Evolutionary conservation across 2,888 invertebrate species (phyloP), one percentile per base, ranked within the genome.

Genomic region (Drosophila prostipennis): DNA sequence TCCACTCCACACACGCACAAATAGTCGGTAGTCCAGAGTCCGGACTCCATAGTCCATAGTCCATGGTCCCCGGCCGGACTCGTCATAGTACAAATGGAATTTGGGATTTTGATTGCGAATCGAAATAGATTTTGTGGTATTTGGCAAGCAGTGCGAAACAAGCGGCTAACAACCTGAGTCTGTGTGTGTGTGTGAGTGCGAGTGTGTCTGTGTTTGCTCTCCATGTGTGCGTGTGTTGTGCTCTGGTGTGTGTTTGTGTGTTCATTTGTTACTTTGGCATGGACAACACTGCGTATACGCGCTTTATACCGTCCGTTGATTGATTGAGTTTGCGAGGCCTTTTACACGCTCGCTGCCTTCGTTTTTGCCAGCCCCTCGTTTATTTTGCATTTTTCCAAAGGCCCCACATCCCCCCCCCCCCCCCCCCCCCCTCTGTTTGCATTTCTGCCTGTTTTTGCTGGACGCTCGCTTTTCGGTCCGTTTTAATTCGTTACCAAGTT

Each of bases 51-150:
- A 56, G 42, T 34, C 5, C 49, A 6, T 16, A 16, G 42, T 19
- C 19, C 37, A 23, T 14, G 16, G 29, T 43, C 43, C 49, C 16
- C 2, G 19, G 10, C 11, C 8, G 61, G 26, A 46, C 63, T 71
- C 71, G 71, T 63, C 60, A 60, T 72, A 72, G 80, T 79, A 79
- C 88, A 87, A 89, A 90, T 89, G 88, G 89, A 89, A 89, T 89
- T 89, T 86, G 78, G 83, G 89, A 90, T 89, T 90, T 89, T 89
- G 89, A 89, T 89, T 89, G 89, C 85, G 87, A 87, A 89, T 87
- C 81, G 83, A 87, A 87, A 89, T 89, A 85, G 89, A 89, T 89
- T 85, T 85, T 87, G 89, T 79, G 85, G 89, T 89, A 87, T 89
- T 89, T 85, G 77, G 75, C 78, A 89, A 87, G 87, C 80, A 83